Percentiles rank a stretch among this genome's conserved stretches.
These are phyloP conservation scores for Thryonomys swinderianus DNA, from an alignment of 2,113 vertebrate species.

Conservation along the genomic window DNA sequence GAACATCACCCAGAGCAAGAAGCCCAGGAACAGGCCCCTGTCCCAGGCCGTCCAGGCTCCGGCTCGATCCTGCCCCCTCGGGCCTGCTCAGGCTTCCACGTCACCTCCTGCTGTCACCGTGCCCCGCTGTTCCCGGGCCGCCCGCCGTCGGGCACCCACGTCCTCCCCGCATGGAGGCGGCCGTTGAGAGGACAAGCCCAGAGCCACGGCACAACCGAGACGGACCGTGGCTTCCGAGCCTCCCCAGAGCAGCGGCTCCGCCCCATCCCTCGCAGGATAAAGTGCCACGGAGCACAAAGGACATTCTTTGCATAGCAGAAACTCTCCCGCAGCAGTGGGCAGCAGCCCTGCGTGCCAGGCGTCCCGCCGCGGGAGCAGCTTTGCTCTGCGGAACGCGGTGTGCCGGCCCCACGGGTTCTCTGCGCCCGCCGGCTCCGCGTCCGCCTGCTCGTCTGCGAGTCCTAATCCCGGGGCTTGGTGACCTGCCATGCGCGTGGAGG, in stretches of 20 bases:
- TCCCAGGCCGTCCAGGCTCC: not conserved
- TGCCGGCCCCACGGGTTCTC: not conserved
- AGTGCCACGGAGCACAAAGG: conserved; percentile 69
- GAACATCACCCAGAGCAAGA: not conserved
- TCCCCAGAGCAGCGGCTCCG: not conserved
- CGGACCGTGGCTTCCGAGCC: not conserved
- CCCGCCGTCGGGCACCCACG: not conserved
- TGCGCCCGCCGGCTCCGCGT: not conserved
- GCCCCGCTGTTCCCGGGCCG: not conserved
- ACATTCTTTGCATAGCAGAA: conserved; percentile 78
- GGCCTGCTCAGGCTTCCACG: not conserved
- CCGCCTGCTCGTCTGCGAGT: not conserved
- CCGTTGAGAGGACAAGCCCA: not conserved
- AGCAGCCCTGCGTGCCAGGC: not conserved
- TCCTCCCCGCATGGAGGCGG: not conserved
- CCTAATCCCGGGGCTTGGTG: not conserved
- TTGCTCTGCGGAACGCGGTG: not conserved
- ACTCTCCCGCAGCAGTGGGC: not conserved
- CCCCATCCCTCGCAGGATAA: conserved; percentile 64
- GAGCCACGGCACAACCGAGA: not conserved
- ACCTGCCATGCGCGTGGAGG: not conserved
- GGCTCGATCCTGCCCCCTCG: rapidly evolving
- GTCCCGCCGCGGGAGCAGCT: not conserved
- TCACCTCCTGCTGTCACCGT: not conserved
- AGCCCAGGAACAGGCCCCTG: not conserved